Conservation (phyloP, 2,888 invertebrate species). For the Onthophagus sagittarius region DNA sequence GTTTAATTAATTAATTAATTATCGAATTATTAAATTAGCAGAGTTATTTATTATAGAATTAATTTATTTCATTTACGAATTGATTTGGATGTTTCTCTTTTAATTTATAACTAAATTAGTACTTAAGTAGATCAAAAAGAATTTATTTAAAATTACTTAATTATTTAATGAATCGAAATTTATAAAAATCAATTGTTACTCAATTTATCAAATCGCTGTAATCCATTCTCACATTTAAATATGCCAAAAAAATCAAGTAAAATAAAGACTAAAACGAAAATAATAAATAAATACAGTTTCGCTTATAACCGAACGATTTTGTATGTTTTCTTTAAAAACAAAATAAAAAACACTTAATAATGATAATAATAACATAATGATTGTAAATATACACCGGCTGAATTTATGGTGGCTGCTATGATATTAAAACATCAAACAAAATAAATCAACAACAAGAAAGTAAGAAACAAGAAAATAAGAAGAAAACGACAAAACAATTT, state of each 20-base stretch:
- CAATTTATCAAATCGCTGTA: not conserved
- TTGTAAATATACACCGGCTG: not conserved
- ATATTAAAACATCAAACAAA: not conserved
- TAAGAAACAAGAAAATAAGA: not conserved
- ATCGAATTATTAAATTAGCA: not conserved
- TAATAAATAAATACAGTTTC: not conserved
- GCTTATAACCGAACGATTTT: not conserved
- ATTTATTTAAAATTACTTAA: too few species aligned
- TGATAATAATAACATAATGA: slow-evolving; percentile 3
- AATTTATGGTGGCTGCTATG: slow-evolving; percentile 31
- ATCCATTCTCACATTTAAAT: not conserved
- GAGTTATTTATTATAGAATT: not conserved
- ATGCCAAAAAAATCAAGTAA: not conserved
- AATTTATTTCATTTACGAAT: not conserved
- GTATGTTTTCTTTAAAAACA: not conserved
- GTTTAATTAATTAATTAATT: not conserved
- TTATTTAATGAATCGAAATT: too few species aligned
- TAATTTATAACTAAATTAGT: not conserved
- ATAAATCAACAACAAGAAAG: too few species aligned
- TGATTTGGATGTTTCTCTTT: not conserved
- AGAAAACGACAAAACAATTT: slow-evolving; percentile 18
- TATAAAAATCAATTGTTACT: not conserved
- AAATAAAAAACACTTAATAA: not conserved
- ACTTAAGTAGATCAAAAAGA: not conserved
- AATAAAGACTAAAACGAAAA: not conserved